Evolutionary conservation across 2,113 vertebrate genomes (phyloP).

Genomic region (Alethe diademata): DNA sequence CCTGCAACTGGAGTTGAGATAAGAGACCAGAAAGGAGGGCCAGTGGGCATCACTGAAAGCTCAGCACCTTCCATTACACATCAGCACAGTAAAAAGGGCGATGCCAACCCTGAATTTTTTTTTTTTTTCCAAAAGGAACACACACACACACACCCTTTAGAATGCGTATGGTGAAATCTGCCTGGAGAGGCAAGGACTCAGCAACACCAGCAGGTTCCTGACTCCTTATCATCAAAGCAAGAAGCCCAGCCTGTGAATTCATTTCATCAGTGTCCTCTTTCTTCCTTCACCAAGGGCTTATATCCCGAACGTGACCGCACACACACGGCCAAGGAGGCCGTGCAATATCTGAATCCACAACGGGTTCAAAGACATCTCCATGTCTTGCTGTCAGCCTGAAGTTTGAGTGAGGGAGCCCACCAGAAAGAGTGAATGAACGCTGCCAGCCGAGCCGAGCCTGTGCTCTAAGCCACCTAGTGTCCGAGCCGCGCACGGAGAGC

Average conservation of each 20-base stretch:
- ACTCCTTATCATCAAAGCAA: neutral
- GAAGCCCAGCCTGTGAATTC: neutral
- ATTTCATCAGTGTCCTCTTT: neutral
- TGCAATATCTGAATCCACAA: neutral
- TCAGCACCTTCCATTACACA: neutral
- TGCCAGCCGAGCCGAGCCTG: conserved; percentile 1
- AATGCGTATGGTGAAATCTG: neutral
- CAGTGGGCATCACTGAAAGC: neutral
- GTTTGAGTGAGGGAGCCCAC: conserved; percentile 42
- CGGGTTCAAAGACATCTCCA: neutral
- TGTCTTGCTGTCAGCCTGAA: neutral
- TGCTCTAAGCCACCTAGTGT: conserved; percentile 78
- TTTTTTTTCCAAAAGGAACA: neutral
- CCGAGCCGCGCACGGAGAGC: conserved; percentile 6
- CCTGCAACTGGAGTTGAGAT: neutral
- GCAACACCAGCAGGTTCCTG: neutral
- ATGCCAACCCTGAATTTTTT: neutral
- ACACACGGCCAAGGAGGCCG: neutral
- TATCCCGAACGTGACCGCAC: neutral
- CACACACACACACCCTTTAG: neutral
- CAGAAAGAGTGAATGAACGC: neutral
- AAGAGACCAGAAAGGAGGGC: neutral
- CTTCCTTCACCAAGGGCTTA: neutral
- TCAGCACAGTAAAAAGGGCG: neutral
- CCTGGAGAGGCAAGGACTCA: neutral